Evolutionary conservation across 2,797 vertebrate genomes (phyloP).

Genomic region (Nannoperca obscura): DNA sequence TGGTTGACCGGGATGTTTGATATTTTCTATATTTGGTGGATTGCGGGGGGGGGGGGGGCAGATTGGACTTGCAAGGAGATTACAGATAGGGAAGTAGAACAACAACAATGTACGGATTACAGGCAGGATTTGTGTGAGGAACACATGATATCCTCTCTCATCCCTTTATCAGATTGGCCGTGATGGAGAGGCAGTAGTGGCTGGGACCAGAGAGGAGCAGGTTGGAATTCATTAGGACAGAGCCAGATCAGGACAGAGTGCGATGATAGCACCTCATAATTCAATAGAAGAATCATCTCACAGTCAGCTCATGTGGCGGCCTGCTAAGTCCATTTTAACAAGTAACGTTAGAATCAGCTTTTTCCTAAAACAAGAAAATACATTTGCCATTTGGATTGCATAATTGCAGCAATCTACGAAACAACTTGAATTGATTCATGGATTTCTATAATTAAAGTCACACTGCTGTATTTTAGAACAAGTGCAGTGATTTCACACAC

Average conservation of each 20-base stretch:
- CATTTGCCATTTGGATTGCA: conserved; percentile 43
- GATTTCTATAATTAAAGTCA: conserved; percentile 33
- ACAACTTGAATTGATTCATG: conserved; percentile 21
- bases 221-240: conserved; percentile 75
- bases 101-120: conserved; percentile 85
- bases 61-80: conserved; percentile 78
- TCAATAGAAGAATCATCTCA: conserved; percentile 55
- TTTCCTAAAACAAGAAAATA: conserved; percentile 33
- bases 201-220: conserved; percentile 59
- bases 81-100: conserved; percentile 80
- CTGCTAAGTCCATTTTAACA: conserved; percentile 34
- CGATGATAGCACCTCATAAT: conserved; percentile 56
- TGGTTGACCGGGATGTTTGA: conserved; percentile 46
- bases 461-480: conserved; percentile 26
- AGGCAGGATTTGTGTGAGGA: conserved; percentile 85
- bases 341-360: conserved; percentile 29
- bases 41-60: conserved; percentile 29
- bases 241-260: conserved; percentile 60
- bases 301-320: conserved; percentile 41
- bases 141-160: conserved; percentile 84
- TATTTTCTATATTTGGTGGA: conserved; percentile 60
- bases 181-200: conserved; percentile 70
- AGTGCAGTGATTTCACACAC: conserved; percentile 32
- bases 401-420: conserved; percentile 50
- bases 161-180: conserved; percentile 84